phyloP scores from a whole-genome alignment of 92 coral and sea anemone genomes.

The Chrysogorgia sp. region DNA sequence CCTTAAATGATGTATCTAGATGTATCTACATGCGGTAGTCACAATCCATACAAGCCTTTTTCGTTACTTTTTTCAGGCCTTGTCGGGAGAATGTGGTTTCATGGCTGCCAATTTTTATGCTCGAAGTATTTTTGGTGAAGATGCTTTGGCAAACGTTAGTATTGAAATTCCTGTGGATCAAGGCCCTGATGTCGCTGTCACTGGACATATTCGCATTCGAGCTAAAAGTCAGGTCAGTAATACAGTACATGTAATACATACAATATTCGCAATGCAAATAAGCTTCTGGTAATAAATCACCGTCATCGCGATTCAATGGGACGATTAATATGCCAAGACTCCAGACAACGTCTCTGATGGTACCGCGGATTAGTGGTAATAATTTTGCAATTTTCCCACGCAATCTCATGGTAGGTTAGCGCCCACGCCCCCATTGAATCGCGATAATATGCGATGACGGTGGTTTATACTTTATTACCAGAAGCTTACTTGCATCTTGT shows the following conservation, averaged over 20 bases:
- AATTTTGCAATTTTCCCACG: too few relatives aligned
- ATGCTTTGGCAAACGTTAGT: constrained; percentile 93
- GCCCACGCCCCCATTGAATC: too few relatives aligned
- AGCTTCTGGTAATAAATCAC: not conserved
- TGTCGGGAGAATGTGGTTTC: constrained; percentile 95
- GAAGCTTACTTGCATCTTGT: too few relatives aligned
- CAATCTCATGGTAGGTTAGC: too few relatives aligned
- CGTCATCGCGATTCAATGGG: not conserved
- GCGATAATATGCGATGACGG: too few relatives aligned
- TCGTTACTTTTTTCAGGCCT: constrained; percentile 62
- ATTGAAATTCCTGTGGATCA: constrained; percentile 87
- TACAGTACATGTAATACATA: not conserved
- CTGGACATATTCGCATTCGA: constrained; percentile 97
- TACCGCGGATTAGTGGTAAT: too few relatives aligned
- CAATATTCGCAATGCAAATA: not conserved
- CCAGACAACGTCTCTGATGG: too few relatives aligned
- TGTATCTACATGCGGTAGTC: not conserved
- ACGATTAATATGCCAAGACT: too few relatives aligned
- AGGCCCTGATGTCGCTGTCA: constrained; percentile 78
- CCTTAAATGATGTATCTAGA: too few relatives aligned
- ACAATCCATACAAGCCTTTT: too few relatives aligned
- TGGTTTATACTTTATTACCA: too few relatives aligned
- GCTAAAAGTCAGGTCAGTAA: constrained; percentile 94
- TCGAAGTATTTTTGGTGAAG: constrained; percentile 98
- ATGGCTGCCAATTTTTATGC: constrained; percentile 99